These are phyloP conservation scores for Chaetops frenatus DNA, from an alignment of 2,113 vertebrate species.

Conservation along the genomic window DNA sequence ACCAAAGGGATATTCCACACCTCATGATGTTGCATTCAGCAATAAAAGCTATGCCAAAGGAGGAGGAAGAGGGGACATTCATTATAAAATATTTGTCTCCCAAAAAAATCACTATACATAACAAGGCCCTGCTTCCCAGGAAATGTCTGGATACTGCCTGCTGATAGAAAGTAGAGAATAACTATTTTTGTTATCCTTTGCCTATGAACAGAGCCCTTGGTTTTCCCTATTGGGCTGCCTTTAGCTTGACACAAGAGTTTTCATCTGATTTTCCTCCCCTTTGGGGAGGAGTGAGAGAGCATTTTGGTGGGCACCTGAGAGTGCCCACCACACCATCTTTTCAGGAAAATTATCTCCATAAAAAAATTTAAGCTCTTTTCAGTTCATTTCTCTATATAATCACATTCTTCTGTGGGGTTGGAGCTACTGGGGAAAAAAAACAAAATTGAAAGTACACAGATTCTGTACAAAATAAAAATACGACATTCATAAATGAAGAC, in stretches of 20 bases:
- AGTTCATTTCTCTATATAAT: neutral
- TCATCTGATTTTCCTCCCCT: neutral
- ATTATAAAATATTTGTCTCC: neutral
- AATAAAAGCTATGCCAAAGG: neutral
- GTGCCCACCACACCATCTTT: neutral
- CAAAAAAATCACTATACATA: rapidly evolving
- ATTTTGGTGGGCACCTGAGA: neutral
- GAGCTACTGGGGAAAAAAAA: neutral
- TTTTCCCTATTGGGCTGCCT: neutral
- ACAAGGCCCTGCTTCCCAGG: neutral
- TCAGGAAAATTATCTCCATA: neutral
- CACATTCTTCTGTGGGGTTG: neutral
- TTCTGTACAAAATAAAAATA: neutral
- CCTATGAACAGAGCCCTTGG: neutral
- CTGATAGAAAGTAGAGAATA: neutral
- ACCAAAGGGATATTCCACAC: neutral
- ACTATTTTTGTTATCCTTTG: neutral
- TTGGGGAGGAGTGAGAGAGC: neutral
- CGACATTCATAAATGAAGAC: neutral
- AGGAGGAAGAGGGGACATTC: rapidly evolving
- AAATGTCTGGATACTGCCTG: neutral
- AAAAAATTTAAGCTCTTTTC: neutral
- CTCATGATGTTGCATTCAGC: neutral
- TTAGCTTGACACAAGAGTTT: neutral
- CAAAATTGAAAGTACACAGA: neutral